phyloP scores from a whole-genome alignment of 2,797 vertebrate species.

The Brachymystax lenok region DNA sequence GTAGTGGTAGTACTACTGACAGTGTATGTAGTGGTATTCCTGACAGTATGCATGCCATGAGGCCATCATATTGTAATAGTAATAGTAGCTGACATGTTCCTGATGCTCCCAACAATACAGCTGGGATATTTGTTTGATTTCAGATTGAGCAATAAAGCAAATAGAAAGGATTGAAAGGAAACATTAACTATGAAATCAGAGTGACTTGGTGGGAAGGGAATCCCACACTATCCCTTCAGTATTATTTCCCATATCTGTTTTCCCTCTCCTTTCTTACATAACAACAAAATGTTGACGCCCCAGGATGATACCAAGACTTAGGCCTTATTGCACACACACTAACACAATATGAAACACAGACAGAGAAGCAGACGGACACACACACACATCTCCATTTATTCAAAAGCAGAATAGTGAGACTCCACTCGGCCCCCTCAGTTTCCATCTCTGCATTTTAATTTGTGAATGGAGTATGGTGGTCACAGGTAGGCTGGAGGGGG shows the following conservation, averaged over 20 bases:
- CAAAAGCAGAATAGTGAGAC: background rate
- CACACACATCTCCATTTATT: too few species aligned
- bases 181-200: too few species aligned
- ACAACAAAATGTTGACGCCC: conserved; percentile 5
- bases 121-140: too few species aligned
- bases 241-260: too few species aligned
- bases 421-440: conserved; percentile 11
- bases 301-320: conserved; percentile 18
- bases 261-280: conserved; percentile 15
- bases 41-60: background rate
- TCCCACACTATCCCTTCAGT: too few species aligned
- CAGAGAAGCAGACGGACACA: background rate
- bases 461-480: conserved; percentile 36
- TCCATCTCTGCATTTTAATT: conserved; percentile 30
- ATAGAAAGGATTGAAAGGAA: too few species aligned
- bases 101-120: too few species aligned
- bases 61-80: too few species aligned
- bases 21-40: background rate
- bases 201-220: too few species aligned
- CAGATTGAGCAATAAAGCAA: too few species aligned
- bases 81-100: too few species aligned
- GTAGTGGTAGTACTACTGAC: too few species aligned
- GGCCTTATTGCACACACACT: background rate
- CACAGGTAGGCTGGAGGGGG: conserved; percentile 31
- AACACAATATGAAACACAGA: background rate